phyloP scores from a whole-genome alignment of 2,113 vertebrate species.

The Labeo rohita region DNA sequence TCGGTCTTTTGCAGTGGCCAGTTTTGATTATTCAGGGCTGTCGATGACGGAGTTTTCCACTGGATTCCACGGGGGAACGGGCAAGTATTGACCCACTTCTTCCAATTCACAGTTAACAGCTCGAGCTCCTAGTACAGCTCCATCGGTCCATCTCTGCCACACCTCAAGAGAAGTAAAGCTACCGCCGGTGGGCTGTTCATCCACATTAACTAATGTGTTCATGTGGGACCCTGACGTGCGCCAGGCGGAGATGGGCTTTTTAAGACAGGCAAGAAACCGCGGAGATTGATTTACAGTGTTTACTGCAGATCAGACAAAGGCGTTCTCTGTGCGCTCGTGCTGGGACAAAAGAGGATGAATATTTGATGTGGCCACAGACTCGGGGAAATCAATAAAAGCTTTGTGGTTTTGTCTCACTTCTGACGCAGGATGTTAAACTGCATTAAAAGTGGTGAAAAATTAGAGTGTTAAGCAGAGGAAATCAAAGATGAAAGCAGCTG shows the following conservation, averaged over 20 bases:
- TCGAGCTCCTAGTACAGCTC: neutral
- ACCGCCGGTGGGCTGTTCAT: neutral
- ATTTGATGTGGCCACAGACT: slow-evolving; percentile 66
- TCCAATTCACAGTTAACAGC: neutral
- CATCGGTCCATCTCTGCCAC: neutral
- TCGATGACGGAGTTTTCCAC: slow-evolving; percentile 57
- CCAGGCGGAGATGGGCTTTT: neutral
- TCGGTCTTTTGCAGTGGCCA: slow-evolving; percentile 28
- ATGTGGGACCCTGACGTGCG: neutral
- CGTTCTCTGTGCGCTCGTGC: slow-evolving; percentile 39
- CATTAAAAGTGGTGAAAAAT: neutral
- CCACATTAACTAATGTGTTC: neutral
- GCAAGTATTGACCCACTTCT: slow-evolving; percentile 69
- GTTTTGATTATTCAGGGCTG: slow-evolving; percentile 65
- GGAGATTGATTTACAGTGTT: slow-evolving; percentile 51
- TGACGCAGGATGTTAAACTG: neutral
- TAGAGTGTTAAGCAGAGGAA: neutral
- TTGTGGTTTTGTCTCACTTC: slow-evolving; percentile 9
- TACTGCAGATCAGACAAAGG: slow-evolving; percentile 42
- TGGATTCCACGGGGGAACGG: slow-evolving; percentile 47
- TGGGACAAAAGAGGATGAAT: slow-evolving; percentile 65
- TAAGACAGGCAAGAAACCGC: slow-evolving; percentile 2
- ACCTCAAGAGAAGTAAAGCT: neutral
- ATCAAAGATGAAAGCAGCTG: neutral
- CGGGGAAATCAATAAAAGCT: slow-evolving; percentile 61